phyloP scores from a whole-genome alignment of 2,113 vertebrate species.

The Pteronura brasiliensis region DNA sequence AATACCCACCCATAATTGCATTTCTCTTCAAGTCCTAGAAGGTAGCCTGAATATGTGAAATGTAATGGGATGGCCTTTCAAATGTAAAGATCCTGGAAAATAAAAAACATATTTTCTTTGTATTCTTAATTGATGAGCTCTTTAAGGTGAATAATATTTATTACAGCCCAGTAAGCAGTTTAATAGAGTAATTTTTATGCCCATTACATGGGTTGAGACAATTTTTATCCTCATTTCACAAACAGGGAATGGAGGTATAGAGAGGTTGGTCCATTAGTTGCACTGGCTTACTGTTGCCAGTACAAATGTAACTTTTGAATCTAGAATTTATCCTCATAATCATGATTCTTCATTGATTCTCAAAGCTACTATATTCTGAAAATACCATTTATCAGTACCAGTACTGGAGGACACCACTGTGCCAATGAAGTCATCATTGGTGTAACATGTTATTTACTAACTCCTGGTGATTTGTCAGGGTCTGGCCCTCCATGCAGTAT shows the following conservation, averaged over 20 bases:
- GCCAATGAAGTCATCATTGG: not conserved
- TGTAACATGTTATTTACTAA: not conserved
- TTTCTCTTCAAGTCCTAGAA: not conserved
- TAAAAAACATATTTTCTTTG: not conserved
- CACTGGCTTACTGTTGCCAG: not conserved
- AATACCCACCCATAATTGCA: not conserved
- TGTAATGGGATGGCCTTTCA: not conserved
- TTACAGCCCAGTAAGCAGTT: not conserved
- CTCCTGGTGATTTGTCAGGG: not conserved
- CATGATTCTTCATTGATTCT: not conserved
- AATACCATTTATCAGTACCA: not conserved
- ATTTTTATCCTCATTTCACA: not conserved
- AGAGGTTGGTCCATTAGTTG: no score
- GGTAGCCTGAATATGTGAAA: not conserved
- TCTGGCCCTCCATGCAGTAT: not conserved
- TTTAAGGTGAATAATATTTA: not conserved
- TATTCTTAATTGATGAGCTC: not conserved
- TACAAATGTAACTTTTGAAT: not conserved
- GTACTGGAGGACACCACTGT: not conserved
- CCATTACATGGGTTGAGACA: not conserved
- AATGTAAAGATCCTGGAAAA: not conserved
- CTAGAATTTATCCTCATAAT: not conserved
- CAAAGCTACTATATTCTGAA: not conserved
- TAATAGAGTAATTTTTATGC: not conserved
- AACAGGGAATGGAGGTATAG: not conserved